Percentiles rank a stretch among this genome's conserved stretches.
These are phyloP conservation scores for Brachionichthys hirsutus DNA, from an alignment of 2,113 vertebrate genomes.

Conservation along the genomic window DNA sequence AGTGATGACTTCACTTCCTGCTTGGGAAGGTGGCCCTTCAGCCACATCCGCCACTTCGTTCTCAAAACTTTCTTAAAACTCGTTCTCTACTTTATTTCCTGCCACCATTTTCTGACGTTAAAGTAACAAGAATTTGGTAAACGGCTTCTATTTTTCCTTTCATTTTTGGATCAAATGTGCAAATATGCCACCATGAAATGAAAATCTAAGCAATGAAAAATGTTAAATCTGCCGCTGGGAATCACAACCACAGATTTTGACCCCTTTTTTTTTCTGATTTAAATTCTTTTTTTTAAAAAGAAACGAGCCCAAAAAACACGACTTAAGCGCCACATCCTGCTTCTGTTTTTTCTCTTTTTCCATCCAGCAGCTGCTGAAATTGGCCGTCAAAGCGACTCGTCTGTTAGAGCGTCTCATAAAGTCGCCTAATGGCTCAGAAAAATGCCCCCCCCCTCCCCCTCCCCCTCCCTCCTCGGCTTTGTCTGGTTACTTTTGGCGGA, in stretches of 20 bases:
- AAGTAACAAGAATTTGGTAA: neutral
- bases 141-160: too few relatives aligned
- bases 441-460: slow-evolving; percentile 21
- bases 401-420: slow-evolving; percentile 48
- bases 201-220: too few relatives aligned
- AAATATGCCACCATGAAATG: too few relatives aligned
- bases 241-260: too few relatives aligned
- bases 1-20: slow-evolving; percentile 13
- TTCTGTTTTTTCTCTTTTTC: slow-evolving; percentile 6
- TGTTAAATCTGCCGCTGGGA: too few relatives aligned
- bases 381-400: slow-evolving; percentile 23
- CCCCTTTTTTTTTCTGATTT: too few relatives aligned
- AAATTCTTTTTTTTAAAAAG: too few relatives aligned
- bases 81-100: slow-evolving; percentile 12
- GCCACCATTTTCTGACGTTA: neutral
- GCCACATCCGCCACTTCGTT: too few relatives aligned
- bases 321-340: neutral
- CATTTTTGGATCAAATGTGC: too few relatives aligned
- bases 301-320: too few relatives aligned
- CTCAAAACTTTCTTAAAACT: too few relatives aligned
- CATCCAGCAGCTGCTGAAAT: slow-evolving; percentile 24
- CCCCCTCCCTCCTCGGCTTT: neutral
- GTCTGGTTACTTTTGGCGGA: slow-evolving; percentile 4
- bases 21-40: neutral
- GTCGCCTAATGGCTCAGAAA: slow-evolving; percentile 18